These are phyloP conservation scores for Planiliza haematocheilus DNA, from an alignment of 2,113 vertebrate genomes.

Conservation along the genomic window DNA sequence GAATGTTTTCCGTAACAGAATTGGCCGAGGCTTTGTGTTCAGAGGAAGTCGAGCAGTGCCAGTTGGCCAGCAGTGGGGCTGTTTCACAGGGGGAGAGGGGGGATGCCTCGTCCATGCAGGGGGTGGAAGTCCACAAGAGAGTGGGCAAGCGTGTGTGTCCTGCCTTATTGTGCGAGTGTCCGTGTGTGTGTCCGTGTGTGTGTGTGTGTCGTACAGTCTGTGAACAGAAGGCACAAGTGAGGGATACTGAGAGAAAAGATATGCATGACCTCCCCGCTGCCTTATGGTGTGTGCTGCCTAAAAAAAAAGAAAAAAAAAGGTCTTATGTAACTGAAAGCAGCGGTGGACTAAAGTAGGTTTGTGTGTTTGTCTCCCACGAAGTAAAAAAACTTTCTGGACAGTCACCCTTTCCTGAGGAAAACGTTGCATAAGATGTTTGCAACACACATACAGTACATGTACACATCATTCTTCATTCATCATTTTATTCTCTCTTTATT, in stretches of 20 bases:
- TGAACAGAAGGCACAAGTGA: conserved; percentile 75
- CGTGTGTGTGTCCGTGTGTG: conserved; percentile 26
- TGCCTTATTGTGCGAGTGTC: conserved; percentile 23
- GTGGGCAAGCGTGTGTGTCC: conserved; percentile 29
- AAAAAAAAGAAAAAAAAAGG: conserved; percentile 28
- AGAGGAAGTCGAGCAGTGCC: conserved; percentile 65
- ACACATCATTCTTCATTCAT: conserved; percentile 4
- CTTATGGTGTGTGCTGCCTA: conserved; percentile 60
- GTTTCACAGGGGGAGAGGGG: conserved; percentile 63
- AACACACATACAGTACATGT: conserved; percentile 8
- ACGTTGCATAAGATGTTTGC: conserved; percentile 69
- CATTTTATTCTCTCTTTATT: not conserved
- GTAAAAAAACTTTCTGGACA: conserved; percentile 55
- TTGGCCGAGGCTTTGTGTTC: conserved; percentile 35
- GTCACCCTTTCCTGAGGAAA: conserved; percentile 51
- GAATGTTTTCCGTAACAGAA: conserved; percentile 58
- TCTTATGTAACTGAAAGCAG: conserved; percentile 67
- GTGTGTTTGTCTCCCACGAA: conserved; percentile 66
- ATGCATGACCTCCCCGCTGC: conserved; percentile 61
- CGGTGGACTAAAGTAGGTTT: conserved; percentile 59
- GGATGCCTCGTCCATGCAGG: conserved; percentile 64
- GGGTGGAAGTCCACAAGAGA: conserved; percentile 59
- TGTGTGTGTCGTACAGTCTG: conserved; percentile 31
- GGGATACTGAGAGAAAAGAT: conserved; percentile 58
- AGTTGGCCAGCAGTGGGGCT: conserved; percentile 55